Evolutionary conservation across 2,888 invertebrate genomes (phyloP), one percentile per base, ranked within the genome.

Genomic region (Pristionchus maxplancki): DNA sequence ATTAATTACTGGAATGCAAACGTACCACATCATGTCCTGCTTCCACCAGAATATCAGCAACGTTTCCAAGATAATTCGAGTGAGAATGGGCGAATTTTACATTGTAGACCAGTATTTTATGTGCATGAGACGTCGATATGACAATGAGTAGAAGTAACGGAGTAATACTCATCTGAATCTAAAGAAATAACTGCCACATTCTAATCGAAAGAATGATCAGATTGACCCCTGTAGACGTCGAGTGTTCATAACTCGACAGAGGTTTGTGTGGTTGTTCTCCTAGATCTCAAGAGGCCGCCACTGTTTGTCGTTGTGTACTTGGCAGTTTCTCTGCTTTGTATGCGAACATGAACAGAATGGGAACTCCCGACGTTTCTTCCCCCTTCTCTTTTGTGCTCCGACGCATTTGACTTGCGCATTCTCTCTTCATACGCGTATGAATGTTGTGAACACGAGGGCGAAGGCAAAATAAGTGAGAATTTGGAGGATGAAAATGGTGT

Each of bases 41-140:
- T 3, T 82, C 82, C 8, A 31, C 34, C 11, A 82, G 53, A 31
- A 82, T 82, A 50, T 82, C 82, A 0, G 81, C 81, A 0, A 82
- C 40, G 28, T 53, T 82, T 4, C 82, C 82, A 17, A 82, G 31
- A 53, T 31, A 53, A 82, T 82, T 82, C 11, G n/a, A 11, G n/a
- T 82, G 82, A 17, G 82, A 82, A 34, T 82, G 82, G 6, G 82
- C 48, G 24, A 82, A 82, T 53, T 82, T 82, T 4, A 82, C 82
- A 31, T 82, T 82, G 82, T 82, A 82, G 15, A 82, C 82, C n/a
- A 82, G 82, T 8, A 82, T 82, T 53, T 82, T 82, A 28, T 82
- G 53, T 2, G 53, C 24, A 20, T 31, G 31, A 3, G 8, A 17
- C 3, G 34, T 6, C 17, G 50, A 53, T 28, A 50, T 50, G 31